Evolutionary conservation across 2,888 invertebrate species (phyloP).

Genomic region (Nemapogon koenigi): DNA sequence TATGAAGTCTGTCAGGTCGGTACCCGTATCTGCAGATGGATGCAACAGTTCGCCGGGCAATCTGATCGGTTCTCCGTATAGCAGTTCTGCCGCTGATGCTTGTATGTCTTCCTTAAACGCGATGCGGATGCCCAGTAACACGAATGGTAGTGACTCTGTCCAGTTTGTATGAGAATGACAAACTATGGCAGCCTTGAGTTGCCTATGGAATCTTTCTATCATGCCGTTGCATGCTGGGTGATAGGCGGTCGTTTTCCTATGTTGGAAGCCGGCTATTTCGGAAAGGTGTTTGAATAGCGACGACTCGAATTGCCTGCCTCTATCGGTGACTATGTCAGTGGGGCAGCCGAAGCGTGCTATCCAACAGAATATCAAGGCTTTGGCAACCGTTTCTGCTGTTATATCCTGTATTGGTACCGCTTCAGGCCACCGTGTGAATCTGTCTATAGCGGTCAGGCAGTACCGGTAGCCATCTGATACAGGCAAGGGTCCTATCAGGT

Average conservation of each 20-base stretch:
- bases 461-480: conserved; percentile 13
- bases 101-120: conserved; percentile 17
- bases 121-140: conserved; percentile 18
- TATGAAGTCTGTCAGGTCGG: neutral
- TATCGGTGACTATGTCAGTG: conserved; percentile 25
- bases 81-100: conserved; percentile 15
- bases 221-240: conserved; percentile 32
- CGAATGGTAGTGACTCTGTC: conserved; percentile 14
- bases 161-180: conserved; percentile 6
- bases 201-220: conserved; percentile 31
- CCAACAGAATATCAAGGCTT: conserved; percentile 25
- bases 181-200: conserved; percentile 25
- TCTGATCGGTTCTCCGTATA: neutral
- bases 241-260: conserved; percentile 24
- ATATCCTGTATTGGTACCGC: conserved; percentile 17
- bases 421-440: conserved; percentile 14
- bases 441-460: conserved; percentile 18
- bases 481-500: neutral
- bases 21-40: too few species aligned
- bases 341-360: conserved; percentile 31
- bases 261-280: conserved; percentile 13
- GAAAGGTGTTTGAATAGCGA: conserved; percentile 22
- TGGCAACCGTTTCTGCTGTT: conserved; percentile 23
- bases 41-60: neutral
- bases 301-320: conserved; percentile 30